A percentile compares a stretch with the other conserved stretches of the same genome.
These are phyloP conservation scores for Epirrhoe tristata DNA, from an alignment of 2,888 invertebrate genomes.

Conservation along the genomic window DNA sequence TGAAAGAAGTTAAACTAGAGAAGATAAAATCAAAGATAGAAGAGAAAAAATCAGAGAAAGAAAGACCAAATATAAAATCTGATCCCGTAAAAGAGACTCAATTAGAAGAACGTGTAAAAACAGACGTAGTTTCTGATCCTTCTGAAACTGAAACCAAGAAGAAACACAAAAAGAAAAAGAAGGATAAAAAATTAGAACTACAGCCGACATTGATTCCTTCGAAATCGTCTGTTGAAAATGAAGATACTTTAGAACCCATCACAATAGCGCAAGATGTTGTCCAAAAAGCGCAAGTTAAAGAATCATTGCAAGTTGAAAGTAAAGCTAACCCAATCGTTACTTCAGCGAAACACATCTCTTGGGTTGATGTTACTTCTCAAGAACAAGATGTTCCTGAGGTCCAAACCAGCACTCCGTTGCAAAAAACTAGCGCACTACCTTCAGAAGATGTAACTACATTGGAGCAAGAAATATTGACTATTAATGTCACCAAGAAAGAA, in stretches of 20 bases:
- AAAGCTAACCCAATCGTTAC: neutral
- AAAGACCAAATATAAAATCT: neutral
- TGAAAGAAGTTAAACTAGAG: neutral
- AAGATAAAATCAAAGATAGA: neutral
- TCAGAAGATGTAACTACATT: neutral
- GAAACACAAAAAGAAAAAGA: slow-evolving; percentile 71
- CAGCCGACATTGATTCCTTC: slow-evolving; percentile 43
- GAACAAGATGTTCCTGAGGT: slow-evolving; percentile 46
- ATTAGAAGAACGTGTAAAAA: neutral
- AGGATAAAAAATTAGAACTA: slow-evolving; percentile 56
- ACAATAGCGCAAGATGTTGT: slow-evolving; percentile 34
- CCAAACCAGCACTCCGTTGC: slow-evolving; percentile 21
- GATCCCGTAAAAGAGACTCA: neutral
- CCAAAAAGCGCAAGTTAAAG: neutral
- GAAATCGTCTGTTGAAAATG: slow-evolving; percentile 34
- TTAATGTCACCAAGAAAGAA: slow-evolving; percentile 5
- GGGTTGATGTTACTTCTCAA: slow-evolving; percentile 49
- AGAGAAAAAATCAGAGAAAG: neutral
- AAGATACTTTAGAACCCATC: slow-evolving; percentile 37
- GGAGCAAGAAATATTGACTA: slow-evolving; percentile 2
- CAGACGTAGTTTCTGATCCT: slow-evolving; percentile 24
- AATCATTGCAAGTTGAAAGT: slow-evolving; percentile 4
- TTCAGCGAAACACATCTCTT: slow-evolving; percentile 25
- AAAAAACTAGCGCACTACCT: neutral
- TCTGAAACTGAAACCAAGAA: slow-evolving; percentile 58